Conservation (phyloP, 2,888 invertebrate species). For the Lasioglossum figueresi region DNA sequence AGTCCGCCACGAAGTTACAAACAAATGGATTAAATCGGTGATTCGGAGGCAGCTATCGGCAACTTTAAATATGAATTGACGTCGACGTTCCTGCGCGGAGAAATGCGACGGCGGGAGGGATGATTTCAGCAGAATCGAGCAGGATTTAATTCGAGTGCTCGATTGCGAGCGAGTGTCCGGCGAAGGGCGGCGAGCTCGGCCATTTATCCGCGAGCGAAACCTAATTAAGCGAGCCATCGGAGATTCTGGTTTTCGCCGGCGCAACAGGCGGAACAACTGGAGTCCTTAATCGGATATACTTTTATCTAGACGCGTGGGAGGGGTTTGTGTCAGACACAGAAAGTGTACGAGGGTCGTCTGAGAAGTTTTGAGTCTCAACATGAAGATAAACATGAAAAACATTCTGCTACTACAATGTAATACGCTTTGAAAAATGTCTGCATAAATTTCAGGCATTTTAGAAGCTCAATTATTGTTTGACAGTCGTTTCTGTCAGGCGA, state of each 20-base stretch:
- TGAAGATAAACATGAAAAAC: too few relatives aligned
- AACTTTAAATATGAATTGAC: not conserved
- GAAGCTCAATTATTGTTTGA: too few relatives aligned
- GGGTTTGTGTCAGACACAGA: too few relatives aligned
- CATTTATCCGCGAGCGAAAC: not conserved
- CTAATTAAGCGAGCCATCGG: constrained; percentile 6
- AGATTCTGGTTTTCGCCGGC: constrained; percentile 1
- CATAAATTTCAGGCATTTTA: too few relatives aligned
- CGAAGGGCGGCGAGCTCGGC: not conserved
- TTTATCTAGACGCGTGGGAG: not conserved
- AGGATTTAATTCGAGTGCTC: not conserved
- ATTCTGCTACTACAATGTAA: too few relatives aligned
- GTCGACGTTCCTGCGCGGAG: not conserved
- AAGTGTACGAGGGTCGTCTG: too few relatives aligned
- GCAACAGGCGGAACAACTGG: constrained; percentile 21
- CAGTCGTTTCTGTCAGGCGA: too few relatives aligned
- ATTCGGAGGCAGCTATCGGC: not conserved
- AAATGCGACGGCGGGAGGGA: not conserved
- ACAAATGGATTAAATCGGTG: not conserved
- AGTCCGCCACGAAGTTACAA: not conserved
- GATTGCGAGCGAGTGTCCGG: not conserved
- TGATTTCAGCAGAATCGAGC: not conserved
- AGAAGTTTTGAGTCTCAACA: too few relatives aligned
- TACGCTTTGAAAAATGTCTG: too few relatives aligned
- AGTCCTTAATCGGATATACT: constrained; percentile 18